Evolutionary conservation across 2,888 invertebrate genomes (phyloP).

Genomic region (Polietes domitor): DNA sequence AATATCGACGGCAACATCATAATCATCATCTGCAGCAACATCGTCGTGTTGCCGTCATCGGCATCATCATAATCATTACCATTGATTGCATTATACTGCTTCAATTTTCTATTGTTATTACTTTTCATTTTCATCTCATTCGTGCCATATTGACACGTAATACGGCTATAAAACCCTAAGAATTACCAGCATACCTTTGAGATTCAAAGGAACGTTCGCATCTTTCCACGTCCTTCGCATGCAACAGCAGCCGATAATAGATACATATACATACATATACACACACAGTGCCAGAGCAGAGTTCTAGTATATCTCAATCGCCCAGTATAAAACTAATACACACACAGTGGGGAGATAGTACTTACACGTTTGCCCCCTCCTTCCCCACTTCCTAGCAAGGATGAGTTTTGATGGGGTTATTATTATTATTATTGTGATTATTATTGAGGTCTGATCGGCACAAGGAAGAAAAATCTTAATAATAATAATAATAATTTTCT

Average conservation of each 20-base stretch:
- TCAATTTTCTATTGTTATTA: conserved; percentile 31
- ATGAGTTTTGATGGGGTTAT: background rate
- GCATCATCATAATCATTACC: conserved; percentile 20
- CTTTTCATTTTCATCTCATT: conserved; percentile 28
- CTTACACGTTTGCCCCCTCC: background rate
- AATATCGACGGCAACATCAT: background rate
- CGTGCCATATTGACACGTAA: conserved; percentile 56
- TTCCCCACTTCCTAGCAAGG: background rate
- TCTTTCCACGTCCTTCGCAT: too few relatives aligned
- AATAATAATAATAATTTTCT: conserved; percentile 8
- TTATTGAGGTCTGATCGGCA: background rate
- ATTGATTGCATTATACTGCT: conserved; percentile 51
- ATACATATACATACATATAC: too few relatives aligned
- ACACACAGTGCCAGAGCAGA: too few relatives aligned
- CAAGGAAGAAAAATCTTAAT: background rate
- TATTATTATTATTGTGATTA: background rate
- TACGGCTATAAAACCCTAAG: conserved; percentile 40
- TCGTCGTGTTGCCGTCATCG: background rate
- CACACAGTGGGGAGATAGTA: too few relatives aligned
- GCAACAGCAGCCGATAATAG: too few relatives aligned
- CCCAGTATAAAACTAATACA: too few relatives aligned
- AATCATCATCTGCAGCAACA: background rate
- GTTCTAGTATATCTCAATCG: too few relatives aligned
- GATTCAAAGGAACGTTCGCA: conserved; percentile 23
- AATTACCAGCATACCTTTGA: conserved; percentile 53